Conservation (phyloP, 2,113 vertebrate species). For the Oreocharis arfaki region DNA sequence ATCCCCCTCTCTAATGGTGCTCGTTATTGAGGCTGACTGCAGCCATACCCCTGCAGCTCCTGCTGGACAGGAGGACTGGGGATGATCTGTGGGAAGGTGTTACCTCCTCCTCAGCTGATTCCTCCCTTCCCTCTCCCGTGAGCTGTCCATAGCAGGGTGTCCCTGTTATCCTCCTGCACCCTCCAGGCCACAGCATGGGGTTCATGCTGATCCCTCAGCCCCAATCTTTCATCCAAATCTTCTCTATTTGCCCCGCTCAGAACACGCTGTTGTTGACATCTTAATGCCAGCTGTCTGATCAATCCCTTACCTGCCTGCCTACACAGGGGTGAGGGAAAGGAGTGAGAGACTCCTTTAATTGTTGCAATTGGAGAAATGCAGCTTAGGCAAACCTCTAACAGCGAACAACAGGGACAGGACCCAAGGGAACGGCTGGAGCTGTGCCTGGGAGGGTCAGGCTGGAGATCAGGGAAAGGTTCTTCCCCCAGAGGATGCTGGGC, state of each 20-base stretch:
- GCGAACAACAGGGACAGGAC: background rate
- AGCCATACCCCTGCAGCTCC: background rate
- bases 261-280: background rate
- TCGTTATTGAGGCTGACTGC: background rate
- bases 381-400: background rate
- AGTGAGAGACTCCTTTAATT: background rate
- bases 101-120: background rate
- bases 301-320: constrained; percentile 8
- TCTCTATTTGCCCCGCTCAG: background rate
- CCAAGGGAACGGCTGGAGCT: background rate
- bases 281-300: constrained; percentile 30
- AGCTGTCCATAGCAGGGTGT: background rate
- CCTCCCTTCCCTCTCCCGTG: background rate
- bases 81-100: background rate
- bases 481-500: background rate
- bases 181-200: background rate
- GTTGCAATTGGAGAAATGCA: background rate
- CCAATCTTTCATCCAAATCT: background rate
- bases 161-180: background rate
- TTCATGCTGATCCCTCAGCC: background rate
- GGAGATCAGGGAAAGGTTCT: background rate
- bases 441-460: background rate
- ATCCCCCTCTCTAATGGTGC: background rate
- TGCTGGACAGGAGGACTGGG: background rate
- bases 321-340: background rate